Base-by-base conservation (phyloP, 2,888 invertebrate species). In the Branchipolynoe longqiensis region DNA sequence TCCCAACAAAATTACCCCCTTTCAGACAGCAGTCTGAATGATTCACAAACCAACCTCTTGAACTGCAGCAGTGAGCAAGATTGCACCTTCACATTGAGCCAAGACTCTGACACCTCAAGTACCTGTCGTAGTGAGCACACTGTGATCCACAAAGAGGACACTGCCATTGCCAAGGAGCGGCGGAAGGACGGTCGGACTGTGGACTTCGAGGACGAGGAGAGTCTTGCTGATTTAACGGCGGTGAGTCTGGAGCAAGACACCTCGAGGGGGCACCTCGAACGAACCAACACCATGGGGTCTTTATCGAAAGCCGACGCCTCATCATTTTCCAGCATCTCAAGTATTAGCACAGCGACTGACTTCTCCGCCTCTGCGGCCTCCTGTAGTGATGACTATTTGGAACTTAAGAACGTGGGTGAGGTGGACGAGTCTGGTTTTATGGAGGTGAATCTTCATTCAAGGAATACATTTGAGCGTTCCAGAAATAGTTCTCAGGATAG, bases 381-480 rank as follows among this genome's bases (percentile, higher is more conserved):
- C 25, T 85, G 90, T 18, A 90, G 90, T 82, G 92, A 92, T 54
- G 90, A 90, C 36, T 82, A 69, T 0, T 87, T 86, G 33, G 88
- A 87, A 28, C 91, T 91, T 41, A 88, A 89, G 14, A 90, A 88
- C 56, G 33, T 48, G 56, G 89, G 89, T 48, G 91, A 92, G 82
- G 90, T 89, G n/a, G 92, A 92, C n/a, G 92, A 92, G 85, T 89
- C 90, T 14, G 89, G 90, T 22, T 92, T 92, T 86, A 91, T 91
- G 88, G 92, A 92, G 82, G 90, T 92, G 14, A 92, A 90, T 86
- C 88, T 92, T 22, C 91, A 92, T 84, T 89, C 91, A 0, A 88
- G 92, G 82, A 92, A 84, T 74, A 59, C 84, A 3, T 84, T 74
- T 73, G 84, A 84, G 25, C 28, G 73, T 12, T 84, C 84, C 1